Base-by-base conservation (phyloP, 53 echinoderm and acorn worm genomes). In the Patiria pectinifera region DNA sequence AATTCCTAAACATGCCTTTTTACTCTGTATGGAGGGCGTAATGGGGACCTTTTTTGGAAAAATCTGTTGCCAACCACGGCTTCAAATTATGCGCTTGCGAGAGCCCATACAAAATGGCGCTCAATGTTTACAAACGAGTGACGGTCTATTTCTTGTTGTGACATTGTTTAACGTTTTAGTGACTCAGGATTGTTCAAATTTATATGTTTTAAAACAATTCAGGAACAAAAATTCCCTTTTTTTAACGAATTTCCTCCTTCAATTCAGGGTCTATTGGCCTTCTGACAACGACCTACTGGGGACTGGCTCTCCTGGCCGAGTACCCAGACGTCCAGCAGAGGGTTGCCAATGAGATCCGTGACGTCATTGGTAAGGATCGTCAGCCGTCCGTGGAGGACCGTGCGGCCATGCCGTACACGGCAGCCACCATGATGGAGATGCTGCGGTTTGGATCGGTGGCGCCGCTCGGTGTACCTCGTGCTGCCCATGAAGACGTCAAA, bases 401-500 rank as follows among this genome's bases (percentile, higher is more conserved):
- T 13, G 93, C 82, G 11, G 82, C 74, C 76, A 62, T 96, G 62
- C 97, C 97, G 26, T 97, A 94, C 84, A 96, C 95, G 21, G 90
- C 85, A 82, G 87, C 94, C 3, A 88, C 94, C 24, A 48, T 97
- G 16, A 76, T 66, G 46, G 97, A 97, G 80, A 79, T 93, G 14
- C 87, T 95, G 82, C 92, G 97, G 45, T 95, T 85, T 78, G 93
- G 94, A 53, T 84, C 94, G 11, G 91, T 96, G 61, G 69, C 93
- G n/a, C 91, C 97, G 0, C 63, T 96, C 25, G 92, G 93, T 11
- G 89, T 97, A 4, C 97, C 97, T 2, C 96, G 96, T 49, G 94
- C 95, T 0, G 94, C 97, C 1, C 86, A 92, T 5, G 59, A 72
- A 15, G 93, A 97, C 78, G 90, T 93, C 0, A 85, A 81, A 48